Conservation (phyloP, 1,140 invertebrate genomes). For the Lordiphosa mommai region DNA sequence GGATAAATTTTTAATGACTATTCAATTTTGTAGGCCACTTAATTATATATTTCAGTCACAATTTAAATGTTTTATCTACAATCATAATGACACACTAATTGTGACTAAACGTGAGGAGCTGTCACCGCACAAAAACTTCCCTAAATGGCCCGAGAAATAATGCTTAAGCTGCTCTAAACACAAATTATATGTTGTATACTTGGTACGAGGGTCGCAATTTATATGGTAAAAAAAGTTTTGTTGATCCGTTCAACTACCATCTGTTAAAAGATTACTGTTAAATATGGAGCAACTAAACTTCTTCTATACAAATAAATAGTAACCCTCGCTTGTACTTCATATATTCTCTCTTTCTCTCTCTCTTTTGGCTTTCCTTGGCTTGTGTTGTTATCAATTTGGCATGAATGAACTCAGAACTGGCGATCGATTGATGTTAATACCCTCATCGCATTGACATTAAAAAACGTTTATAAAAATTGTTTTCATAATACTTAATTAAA, state of each 20-base stretch:
- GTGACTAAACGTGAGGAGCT: constrained; percentile 16
- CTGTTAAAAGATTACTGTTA: no score
- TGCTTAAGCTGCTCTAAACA: background rate
- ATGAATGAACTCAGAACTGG: constrained; percentile 59
- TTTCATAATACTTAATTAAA: constrained; percentile 65
- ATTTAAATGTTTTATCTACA: constrained; percentile 22
- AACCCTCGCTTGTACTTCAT: background rate
- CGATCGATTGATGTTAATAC: constrained; percentile 69
- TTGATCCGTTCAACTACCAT: no score
- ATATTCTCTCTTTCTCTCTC: background rate
- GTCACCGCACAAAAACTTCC: background rate
- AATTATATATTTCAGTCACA: constrained; percentile 16
- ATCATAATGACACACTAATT: constrained; percentile 52
- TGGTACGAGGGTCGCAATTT: no score
- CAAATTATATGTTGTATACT: no score
- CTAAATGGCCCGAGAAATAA: background rate
- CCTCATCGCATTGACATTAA: constrained; percentile 66
- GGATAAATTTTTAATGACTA: constrained; percentile 1
- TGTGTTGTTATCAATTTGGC: constrained; percentile 59
- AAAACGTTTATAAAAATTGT: constrained; percentile 47
- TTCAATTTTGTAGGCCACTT: constrained; percentile 26
- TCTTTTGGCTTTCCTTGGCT: background rate
- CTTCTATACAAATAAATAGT: no score
- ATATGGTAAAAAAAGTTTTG: no score
- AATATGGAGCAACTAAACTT: no score